Evolutionary conservation across 2,888 invertebrate species (phyloP).

Genomic region (Elegia similella): DNA sequence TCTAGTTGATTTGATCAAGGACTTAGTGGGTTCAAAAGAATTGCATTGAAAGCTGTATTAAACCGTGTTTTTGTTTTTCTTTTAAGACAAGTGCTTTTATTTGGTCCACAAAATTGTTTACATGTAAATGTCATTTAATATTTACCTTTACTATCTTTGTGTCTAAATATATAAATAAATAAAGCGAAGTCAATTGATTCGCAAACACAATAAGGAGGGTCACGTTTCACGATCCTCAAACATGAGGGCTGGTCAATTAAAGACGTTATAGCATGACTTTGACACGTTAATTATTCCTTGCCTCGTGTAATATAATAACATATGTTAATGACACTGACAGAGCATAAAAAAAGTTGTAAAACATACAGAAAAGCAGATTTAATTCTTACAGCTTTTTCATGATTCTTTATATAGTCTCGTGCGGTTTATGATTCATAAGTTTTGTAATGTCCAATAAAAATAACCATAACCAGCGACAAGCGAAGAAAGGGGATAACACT

Average conservation of each 20-base stretch:
- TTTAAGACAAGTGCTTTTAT: no score
- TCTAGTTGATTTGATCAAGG: no score
- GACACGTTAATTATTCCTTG: background rate
- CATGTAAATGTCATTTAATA: no score
- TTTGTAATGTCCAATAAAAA: background rate
- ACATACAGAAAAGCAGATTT: background rate
- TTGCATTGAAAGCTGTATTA: no score
- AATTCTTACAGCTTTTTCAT: background rate
- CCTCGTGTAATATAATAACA: background rate
- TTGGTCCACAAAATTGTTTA: no score
- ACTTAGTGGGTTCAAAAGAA: no score
- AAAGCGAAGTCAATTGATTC: background rate
- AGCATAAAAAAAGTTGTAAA: background rate
- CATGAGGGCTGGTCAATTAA: background rate
- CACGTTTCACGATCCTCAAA: background rate
- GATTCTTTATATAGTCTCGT: background rate
- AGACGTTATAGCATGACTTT: background rate
- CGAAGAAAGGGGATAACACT: no score
- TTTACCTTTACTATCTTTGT: no score
- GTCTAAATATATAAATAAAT: no score
- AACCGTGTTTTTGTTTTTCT: no score
- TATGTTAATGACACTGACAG: background rate
- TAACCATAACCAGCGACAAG: no score
- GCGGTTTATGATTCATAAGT: background rate
- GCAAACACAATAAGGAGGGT: background rate